Percentiles rank a stretch among this genome's conserved stretches.
These are phyloP conservation scores for Gymnocypris eckloni DNA, from an alignment of 2,797 vertebrate genomes.

Conservation along the genomic window DNA sequence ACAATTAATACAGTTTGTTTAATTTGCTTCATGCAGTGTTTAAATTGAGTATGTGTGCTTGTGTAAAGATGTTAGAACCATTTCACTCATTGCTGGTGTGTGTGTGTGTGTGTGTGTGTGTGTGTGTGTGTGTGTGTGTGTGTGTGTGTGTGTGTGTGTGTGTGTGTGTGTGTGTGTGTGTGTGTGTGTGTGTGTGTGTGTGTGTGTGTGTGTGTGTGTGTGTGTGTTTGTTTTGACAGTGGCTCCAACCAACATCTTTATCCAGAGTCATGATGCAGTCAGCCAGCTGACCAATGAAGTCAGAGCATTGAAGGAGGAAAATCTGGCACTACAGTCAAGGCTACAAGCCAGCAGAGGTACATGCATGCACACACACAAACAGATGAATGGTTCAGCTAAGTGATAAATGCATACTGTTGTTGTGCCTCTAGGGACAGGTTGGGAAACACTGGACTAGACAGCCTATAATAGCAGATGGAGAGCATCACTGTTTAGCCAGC, in stretches of 20 bases:
- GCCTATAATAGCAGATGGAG: background rate
- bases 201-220: background rate
- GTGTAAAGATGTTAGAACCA: background rate
- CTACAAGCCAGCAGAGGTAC: conserved; percentile 84
- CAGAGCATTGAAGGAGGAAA: conserved; percentile 86
- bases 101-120: conserved; percentile 4
- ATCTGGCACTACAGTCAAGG: conserved; percentile 80
- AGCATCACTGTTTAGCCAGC: background rate
- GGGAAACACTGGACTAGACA: background rate
- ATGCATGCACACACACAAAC: background rate
- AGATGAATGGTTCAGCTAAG: background rate
- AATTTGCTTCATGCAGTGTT: background rate
- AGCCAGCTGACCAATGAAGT: conserved; percentile 86
- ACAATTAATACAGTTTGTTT: background rate
- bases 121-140: conserved; percentile 20
- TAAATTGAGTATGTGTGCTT: background rate
- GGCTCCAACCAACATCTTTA: conserved; percentile 80
- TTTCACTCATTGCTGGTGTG: background rate
- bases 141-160: background rate
- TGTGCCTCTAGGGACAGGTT: background rate
- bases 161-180: conserved; percentile 13
- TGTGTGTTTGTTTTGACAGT: conserved; percentile 68
- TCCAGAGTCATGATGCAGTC: conserved; percentile 82
- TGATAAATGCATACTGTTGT: background rate
- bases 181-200: conserved; percentile 6